Evolutionary conservation across 2,888 invertebrate species (phyloP).

Genomic region (Drosophila acutilabella): DNA sequence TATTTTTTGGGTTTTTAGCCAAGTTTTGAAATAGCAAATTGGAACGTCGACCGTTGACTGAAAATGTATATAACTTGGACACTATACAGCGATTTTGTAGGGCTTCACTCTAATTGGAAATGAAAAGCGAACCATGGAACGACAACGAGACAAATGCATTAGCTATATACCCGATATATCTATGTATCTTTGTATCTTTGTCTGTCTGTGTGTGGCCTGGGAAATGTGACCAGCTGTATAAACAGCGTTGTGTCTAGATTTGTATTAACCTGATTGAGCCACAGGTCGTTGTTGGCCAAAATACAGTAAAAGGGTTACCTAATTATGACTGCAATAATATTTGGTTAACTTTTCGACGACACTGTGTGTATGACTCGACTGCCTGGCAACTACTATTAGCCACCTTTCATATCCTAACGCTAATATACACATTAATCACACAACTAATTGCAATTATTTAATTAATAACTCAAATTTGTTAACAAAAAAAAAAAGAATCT

Average conservation of each 20-base stretch:
- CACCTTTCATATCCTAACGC: conserved; percentile 16
- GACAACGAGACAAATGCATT: conserved; percentile 14
- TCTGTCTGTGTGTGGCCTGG: conserved; percentile 26
- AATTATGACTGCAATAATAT: conserved; percentile 50
- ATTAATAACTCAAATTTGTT: conserved; percentile 35
- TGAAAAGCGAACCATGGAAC: conserved; percentile 58
- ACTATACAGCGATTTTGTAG: conserved; percentile 58
- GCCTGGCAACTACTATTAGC: neutral
- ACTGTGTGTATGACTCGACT: conserved; percentile 20
- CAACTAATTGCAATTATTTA: conserved; percentile 17
- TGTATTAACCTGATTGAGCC: conserved; percentile 52
- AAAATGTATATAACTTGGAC: conserved; percentile 53
- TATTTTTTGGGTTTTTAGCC: conserved; percentile 18
- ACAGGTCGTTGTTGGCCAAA: conserved; percentile 50
- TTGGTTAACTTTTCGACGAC: conserved; percentile 20
- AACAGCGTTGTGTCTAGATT: conserved; percentile 40
- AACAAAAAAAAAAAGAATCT: conserved; percentile 1
- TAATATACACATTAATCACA: conserved; percentile 12
- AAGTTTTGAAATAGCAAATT: conserved; percentile 58
- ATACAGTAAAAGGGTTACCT: conserved; percentile 29
- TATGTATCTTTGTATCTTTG: neutral
- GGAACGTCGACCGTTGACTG: conserved; percentile 73
- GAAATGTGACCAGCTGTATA: conserved; percentile 69
- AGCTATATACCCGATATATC: neutral
- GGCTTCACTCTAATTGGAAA: conserved; percentile 72